phyloP scores from a whole-genome alignment of 64 coral and sea anemone species.

The Stylophora pistillata region DNA sequence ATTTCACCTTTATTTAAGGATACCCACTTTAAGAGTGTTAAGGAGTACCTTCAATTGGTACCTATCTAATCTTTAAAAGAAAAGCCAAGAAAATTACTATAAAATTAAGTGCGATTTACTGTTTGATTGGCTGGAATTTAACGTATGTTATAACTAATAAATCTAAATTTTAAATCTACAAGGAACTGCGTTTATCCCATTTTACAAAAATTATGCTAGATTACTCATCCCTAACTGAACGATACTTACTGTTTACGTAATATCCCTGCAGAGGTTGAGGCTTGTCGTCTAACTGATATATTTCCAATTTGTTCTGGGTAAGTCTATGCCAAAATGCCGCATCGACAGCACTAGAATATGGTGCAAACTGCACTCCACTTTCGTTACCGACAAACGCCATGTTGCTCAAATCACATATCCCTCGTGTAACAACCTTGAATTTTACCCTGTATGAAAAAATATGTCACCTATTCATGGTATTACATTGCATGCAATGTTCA shows the following conservation, averaged over 20 bases:
- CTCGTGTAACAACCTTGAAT: conserved; percentile 7
- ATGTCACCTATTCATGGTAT: too few species aligned
- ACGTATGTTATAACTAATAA: too few species aligned
- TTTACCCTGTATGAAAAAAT: not conserved
- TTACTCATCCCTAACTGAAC: not conserved
- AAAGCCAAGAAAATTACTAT: too few species aligned
- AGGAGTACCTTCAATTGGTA: too few species aligned
- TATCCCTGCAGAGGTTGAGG: conserved; percentile 76
- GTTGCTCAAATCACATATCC: not conserved
- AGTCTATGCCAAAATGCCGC: conserved; percentile 97
- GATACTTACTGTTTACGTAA: conserved; percentile 92
- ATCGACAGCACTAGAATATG: conserved; percentile 96
- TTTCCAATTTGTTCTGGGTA: conserved; percentile 91
- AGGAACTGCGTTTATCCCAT: too few species aligned
- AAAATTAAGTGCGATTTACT: too few species aligned
- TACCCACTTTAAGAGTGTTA: conserved; percentile 11
- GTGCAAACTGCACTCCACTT: conserved; percentile 78
- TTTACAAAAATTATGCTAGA: too few species aligned
- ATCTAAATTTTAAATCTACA: too few species aligned
- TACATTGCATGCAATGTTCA: too few species aligned
- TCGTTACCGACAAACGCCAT: conserved; percentile 47
- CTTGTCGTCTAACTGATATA: conserved; percentile 94
- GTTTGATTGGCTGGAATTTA: too few species aligned
- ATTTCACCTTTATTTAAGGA: conserved; percentile 11
- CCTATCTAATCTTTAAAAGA: too few species aligned